These are phyloP conservation scores for Nomada flava DNA, from an alignment of 2,888 invertebrate genomes.

Conservation along the genomic window DNA sequence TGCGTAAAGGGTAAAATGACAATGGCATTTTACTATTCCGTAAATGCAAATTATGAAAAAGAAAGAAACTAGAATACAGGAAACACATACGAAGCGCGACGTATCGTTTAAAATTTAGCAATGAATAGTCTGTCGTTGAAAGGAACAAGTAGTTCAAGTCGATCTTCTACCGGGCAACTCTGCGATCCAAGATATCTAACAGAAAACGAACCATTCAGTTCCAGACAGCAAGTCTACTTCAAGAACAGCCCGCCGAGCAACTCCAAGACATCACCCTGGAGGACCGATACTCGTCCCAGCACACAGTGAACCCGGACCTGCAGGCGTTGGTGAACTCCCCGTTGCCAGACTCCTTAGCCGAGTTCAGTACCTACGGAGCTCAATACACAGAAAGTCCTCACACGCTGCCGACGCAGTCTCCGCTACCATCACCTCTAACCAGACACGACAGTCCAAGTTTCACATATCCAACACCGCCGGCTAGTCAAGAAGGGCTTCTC, in stretches of 20 bases:
- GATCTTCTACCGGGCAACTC: no score
- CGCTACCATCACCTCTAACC: constrained; percentile 87
- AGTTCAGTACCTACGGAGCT: constrained; percentile 91
- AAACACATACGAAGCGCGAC: no score
- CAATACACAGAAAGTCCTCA: constrained; percentile 83
- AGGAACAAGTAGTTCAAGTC: no score
- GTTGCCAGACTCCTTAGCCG: constrained; percentile 91
- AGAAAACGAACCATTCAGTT: constrained; percentile 72
- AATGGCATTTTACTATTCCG: no score
- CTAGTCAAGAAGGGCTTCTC: constrained; percentile 93
- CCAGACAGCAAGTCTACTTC: constrained; percentile 82
- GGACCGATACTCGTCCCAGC: constrained; percentile 84
- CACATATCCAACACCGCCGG: constrained; percentile 94
- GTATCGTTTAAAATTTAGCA: no score
- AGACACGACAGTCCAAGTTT: constrained; percentile 90
- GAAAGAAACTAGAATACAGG: no score
- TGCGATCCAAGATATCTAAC: no score
- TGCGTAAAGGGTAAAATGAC: no score
- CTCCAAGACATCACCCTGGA: constrained; percentile 84
- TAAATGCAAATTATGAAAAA: no score
- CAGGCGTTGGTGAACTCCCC: constrained; percentile 92
- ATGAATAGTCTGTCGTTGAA: no score
- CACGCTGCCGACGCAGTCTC: constrained; percentile 86
- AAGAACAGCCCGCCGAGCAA: constrained; percentile 82
- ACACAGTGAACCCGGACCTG: constrained; percentile 89